Evolutionary conservation across 1,140 invertebrate genomes (phyloP), one percentile per base, ranked within the genome.

Genomic region (Nautilus pompilius): DNA sequence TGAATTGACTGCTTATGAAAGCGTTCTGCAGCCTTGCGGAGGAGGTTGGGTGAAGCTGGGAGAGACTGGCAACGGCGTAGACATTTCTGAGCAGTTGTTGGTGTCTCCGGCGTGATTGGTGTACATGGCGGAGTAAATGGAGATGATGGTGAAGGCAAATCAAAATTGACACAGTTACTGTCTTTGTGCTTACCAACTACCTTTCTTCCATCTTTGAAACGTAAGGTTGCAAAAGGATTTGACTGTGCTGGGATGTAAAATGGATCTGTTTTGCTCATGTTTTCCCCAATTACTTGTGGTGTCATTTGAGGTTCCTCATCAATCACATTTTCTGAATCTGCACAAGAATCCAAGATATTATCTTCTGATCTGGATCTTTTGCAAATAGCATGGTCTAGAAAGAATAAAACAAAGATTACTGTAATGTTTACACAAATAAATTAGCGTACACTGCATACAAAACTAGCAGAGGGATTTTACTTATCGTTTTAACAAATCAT

Each of bases 191-290:
- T 73, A 29, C 74, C 79, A 1, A 80, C 46, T 36, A 80, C 59
- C 62, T 81, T 81, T 24, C 66, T 65, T 34, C 79, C 75, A 68
- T 74, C 69, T 49, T 69, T 70, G 53, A 74, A 80, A 4, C 62
- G 67, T 55, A 73, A 68, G 32, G 71, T 71, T 15, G 71, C 71
- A 72, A 81, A 81, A n/a, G 79, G 79, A 63, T 81, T 81, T 26
- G 58, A 64, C 29, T 69, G 68, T 5, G 75, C 65, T 29, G 81
- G 81, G 8, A 68, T 63, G 64, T 83, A 83, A 51, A 78, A 78
- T 32, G 72, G 76, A 65, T 83, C 81, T 58, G 77, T 74, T 57
- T 72, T 70, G 61, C 77, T 81, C 79, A 82, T 82, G 1, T 70
- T 76, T 60, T 80, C 72, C 0, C 78, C 81, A 46, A 82, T 68